These are phyloP conservation scores for Suncus etruscus DNA, from an alignment of 2,113 vertebrate genomes.

Conservation along the genomic window DNA sequence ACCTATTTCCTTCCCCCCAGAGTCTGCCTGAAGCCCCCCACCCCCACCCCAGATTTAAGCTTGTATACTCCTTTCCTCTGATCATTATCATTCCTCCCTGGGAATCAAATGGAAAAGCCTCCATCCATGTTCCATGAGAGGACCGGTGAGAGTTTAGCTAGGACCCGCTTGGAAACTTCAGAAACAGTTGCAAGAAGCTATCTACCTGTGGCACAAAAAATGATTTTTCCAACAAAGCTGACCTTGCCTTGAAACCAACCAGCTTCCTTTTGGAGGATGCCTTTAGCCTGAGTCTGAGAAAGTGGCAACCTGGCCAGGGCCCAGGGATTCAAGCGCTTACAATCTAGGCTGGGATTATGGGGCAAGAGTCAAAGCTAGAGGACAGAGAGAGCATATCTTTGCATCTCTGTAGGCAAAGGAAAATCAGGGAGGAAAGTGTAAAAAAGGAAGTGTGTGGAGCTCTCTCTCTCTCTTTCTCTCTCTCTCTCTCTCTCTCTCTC, in stretches of 20 bases:
- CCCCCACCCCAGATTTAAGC: slow-evolving; percentile 7
- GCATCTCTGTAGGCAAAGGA: not conserved
- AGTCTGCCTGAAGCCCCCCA: not conserved
- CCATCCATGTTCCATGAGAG: not conserved
- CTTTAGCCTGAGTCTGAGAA: slow-evolving; percentile 3
- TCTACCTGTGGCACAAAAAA: slow-evolving; percentile 51
- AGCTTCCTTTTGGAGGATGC: not conserved
- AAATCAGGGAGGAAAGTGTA: not conserved
- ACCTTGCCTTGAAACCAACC: not conserved
- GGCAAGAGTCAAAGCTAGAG: not conserved
- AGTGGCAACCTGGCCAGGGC: not conserved
- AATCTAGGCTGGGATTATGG: not conserved
- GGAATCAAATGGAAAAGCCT: slow-evolving; percentile 33
- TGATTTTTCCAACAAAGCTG: slow-evolving; percentile 1
- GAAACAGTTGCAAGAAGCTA: slow-evolving; percentile 32
- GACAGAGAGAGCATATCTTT: not conserved
- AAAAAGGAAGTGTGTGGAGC: not conserved
- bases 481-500: not conserved
- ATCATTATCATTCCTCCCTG: not conserved
- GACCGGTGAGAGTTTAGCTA: slow-evolving; percentile 47
- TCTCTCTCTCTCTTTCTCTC: not conserved
- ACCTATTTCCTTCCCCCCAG: slow-evolving; percentile 32
- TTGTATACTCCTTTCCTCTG: slow-evolving; percentile 17
- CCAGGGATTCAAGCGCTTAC: not conserved
- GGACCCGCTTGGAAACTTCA: slow-evolving; percentile 58